Conservation (phyloP, 2,888 invertebrate genomes). For the Caenorhabditis wallacei region DNA sequence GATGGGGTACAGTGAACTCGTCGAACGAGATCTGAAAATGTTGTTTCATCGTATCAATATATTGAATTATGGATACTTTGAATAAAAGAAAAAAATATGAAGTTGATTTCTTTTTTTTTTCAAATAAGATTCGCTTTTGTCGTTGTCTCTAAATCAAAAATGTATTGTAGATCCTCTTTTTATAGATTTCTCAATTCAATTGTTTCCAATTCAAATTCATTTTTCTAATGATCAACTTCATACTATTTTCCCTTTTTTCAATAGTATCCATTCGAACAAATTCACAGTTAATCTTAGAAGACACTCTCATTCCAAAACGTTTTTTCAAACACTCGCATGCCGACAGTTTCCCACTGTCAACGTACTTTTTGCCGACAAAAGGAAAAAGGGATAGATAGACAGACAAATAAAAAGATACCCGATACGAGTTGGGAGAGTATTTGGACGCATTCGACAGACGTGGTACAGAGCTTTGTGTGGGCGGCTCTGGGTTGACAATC, state of each 20-base stretch:
- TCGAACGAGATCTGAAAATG: slow-evolving; percentile 62
- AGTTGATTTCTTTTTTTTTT: background rate
- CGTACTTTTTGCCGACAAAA: slow-evolving; percentile 32
- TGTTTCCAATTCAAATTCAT: no score
- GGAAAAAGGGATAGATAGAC: background rate
- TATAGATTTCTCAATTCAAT: no score
- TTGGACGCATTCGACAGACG: slow-evolving; percentile 44
- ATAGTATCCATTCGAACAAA: background rate
- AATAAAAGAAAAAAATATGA: background rate
- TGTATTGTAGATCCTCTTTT: no score
- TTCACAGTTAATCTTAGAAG: background rate
- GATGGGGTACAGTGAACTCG: slow-evolving; percentile 58
- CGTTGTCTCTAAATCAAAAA: no score
- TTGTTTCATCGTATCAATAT: background rate
- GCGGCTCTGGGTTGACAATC: slow-evolving; percentile 46
- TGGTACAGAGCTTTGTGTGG: slow-evolving; percentile 16
- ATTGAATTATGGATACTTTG: background rate
- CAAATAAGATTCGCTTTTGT: no score
- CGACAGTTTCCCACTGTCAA: slow-evolving; percentile 39
- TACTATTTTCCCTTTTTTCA: background rate
- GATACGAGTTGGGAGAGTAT: slow-evolving; percentile 56
- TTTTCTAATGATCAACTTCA: no score
- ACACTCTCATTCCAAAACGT: slow-evolving; percentile 21
- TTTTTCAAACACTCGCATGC: slow-evolving; percentile 42
- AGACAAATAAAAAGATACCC: slow-evolving; percentile 62